phyloP scores from a whole-genome alignment of 2,888 invertebrate genomes.

The Aplocera efformata region DNA sequence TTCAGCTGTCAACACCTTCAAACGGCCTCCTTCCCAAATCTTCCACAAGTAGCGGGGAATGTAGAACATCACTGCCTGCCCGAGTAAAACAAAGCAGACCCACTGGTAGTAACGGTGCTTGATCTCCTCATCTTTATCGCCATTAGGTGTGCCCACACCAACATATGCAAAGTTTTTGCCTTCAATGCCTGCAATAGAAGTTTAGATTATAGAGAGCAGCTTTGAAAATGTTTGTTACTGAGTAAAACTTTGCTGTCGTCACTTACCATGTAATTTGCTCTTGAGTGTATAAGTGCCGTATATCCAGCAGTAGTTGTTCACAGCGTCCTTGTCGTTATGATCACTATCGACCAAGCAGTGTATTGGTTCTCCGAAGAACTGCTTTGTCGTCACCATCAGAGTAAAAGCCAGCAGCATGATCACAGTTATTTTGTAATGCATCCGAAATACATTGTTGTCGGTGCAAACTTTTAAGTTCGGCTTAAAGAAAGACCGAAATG shows the following conservation, averaged over 20 bases:
- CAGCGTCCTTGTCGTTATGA: slow-evolving; percentile 76
- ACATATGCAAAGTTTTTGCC: slow-evolving; percentile 72
- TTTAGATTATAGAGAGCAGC: no score
- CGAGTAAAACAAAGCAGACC: slow-evolving; percentile 84
- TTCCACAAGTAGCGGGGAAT: slow-evolving; percentile 86
- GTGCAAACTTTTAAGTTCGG: slow-evolving; percentile 75
- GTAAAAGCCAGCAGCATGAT: slow-evolving; percentile 86
- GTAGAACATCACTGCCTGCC: slow-evolving; percentile 85
- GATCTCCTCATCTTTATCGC: slow-evolving; percentile 70
- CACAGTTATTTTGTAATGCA: slow-evolving; percentile 88
- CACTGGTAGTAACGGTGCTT: slow-evolving; percentile 86
- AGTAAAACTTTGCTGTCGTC: not conserved
- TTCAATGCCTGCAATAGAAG: slow-evolving; percentile 56
- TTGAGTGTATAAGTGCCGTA: slow-evolving; percentile 85
- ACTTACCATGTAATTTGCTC: slow-evolving; percentile 61
- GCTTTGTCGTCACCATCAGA: slow-evolving; percentile 87
- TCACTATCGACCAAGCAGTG: slow-evolving; percentile 82
- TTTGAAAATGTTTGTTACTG: not conserved
- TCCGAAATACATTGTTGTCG: slow-evolving; percentile 87
- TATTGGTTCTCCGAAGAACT: slow-evolving; percentile 93
- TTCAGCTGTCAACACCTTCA: slow-evolving; percentile 81
- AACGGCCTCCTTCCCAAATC: slow-evolving; percentile 84
- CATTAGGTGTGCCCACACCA: slow-evolving; percentile 68
- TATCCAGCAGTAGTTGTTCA: slow-evolving; percentile 90
- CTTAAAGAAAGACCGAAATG: slow-evolving; percentile 72